phyloP scores from a whole-genome alignment of 2,113 vertebrate species.

The Calidris pygmaea region DNA sequence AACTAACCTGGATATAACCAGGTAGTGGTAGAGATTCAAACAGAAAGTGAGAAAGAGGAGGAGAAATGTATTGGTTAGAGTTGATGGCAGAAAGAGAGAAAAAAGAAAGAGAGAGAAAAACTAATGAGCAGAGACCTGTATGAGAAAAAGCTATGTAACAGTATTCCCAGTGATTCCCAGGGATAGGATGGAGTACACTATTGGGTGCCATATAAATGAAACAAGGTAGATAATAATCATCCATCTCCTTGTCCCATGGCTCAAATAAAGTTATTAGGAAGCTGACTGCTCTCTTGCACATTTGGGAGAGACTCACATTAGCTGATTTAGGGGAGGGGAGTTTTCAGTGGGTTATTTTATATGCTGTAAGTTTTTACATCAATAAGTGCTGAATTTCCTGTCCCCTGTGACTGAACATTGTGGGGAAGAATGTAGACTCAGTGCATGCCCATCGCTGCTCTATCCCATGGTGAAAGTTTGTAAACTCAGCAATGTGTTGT shows the following conservation, averaged over 20 bases:
- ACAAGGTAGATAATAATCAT: neutral
- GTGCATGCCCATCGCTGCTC: neutral
- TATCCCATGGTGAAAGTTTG: neutral
- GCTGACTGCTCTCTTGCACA: neutral
- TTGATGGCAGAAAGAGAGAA: neutral
- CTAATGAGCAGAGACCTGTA: neutral
- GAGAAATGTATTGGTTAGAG: neutral
- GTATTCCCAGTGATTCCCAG: neutral
- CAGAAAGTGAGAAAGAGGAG: neutral
- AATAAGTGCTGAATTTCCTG: neutral
- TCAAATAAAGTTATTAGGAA: neutral
- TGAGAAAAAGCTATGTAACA: neutral
- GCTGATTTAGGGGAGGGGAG: neutral
- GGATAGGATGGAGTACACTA: neutral
- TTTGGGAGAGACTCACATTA: neutral
- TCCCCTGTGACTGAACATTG: neutral
- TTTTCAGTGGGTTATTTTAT: neutral
- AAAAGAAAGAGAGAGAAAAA: neutral
- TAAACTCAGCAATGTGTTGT: neutral
- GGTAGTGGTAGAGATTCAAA: neutral
- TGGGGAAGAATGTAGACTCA: neutral
- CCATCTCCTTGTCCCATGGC: neutral
- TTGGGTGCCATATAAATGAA: neutral
- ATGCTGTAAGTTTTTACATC: neutral
- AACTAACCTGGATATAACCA: neutral